These are phyloP conservation scores for Phanerotoma sp. DNA, from an alignment of 2,888 invertebrate genomes.

Conservation along the genomic window DNA sequence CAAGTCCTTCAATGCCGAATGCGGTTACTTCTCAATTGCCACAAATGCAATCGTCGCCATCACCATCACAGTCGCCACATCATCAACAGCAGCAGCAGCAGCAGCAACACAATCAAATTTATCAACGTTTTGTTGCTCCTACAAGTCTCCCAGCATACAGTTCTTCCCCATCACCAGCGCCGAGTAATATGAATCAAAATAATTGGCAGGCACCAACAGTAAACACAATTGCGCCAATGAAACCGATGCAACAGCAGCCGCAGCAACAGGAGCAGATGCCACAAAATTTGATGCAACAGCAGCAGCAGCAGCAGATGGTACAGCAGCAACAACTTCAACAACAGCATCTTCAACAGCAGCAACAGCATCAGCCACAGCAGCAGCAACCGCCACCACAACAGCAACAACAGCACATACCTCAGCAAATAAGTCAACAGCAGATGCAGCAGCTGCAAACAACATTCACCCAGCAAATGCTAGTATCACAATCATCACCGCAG, in stretches of 20 bases:
- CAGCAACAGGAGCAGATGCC: not conserved
- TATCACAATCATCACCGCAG: constrained; percentile 15
- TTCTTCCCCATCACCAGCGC: constrained; percentile 37
- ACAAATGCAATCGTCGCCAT: constrained; percentile 13
- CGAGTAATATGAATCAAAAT: too few species aligned
- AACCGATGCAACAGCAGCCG: constrained; percentile 2
- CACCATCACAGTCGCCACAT: constrained; percentile 21
- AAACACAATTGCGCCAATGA: constrained; percentile 32
- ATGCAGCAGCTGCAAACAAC: constrained; percentile 10
- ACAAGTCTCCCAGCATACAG: not conserved
- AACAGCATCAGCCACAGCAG: constrained; percentile 27
- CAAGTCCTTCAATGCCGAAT: constrained; percentile 37
- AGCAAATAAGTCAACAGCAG: constrained; percentile 18
- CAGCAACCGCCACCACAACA: constrained; percentile 11
- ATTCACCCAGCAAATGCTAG: constrained; percentile 14
- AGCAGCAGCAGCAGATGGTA: constrained; percentile 52
- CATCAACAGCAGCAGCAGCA: constrained; percentile 40
- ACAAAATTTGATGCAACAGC: constrained; percentile 44
- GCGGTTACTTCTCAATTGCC: constrained; percentile 31
- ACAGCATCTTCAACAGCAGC: constrained; percentile 3
- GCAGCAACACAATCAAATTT: constrained; percentile 32
- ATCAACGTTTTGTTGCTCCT: not conserved
- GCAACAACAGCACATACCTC: not conserved
- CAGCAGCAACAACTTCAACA: constrained; percentile 56
- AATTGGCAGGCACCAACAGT: constrained; percentile 26